Evolutionary conservation across 2,113 vertebrate species (phyloP).

Genomic region (Indri indri): DNA sequence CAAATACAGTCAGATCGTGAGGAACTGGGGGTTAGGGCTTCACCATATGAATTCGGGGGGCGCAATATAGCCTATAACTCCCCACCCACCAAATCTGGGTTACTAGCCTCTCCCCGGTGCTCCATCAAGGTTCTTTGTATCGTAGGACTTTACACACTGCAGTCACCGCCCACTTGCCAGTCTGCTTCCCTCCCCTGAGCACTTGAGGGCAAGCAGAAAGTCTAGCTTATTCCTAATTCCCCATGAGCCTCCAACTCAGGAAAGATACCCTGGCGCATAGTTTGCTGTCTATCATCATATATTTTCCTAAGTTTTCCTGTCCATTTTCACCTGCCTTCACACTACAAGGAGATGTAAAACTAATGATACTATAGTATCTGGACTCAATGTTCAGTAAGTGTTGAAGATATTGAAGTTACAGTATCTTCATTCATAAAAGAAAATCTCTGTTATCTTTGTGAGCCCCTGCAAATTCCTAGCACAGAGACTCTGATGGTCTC

Average conservation of each 20-base stretch:
- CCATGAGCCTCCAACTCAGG: no score
- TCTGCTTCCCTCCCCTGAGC: no score
- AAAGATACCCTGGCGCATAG: not conserved
- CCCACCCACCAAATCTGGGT: no score
- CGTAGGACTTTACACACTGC: fast-evolving
- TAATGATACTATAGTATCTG: no score
- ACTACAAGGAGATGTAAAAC: not conserved
- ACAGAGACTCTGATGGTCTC: not conserved
- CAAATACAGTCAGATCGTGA: no score
- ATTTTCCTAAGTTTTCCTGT: not conserved
- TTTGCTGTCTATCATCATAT: not conserved
- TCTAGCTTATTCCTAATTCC: not conserved
- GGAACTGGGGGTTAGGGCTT: no score
- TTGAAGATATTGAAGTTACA: not conserved
- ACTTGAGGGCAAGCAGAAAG: not conserved
- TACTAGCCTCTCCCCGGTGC: not conserved
- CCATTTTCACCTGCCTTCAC: not conserved
- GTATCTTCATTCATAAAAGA: not conserved
- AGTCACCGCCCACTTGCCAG: no score
- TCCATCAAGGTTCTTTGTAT: no score
- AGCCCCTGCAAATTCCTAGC: not conserved
- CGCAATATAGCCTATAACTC: fast-evolving
- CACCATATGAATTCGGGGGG: no score
- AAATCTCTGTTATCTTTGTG: not conserved
- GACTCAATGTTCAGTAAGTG: not conserved